Conservation (phyloP, 1,140 invertebrate species). For the Brachionus rotundiformis region DNA sequence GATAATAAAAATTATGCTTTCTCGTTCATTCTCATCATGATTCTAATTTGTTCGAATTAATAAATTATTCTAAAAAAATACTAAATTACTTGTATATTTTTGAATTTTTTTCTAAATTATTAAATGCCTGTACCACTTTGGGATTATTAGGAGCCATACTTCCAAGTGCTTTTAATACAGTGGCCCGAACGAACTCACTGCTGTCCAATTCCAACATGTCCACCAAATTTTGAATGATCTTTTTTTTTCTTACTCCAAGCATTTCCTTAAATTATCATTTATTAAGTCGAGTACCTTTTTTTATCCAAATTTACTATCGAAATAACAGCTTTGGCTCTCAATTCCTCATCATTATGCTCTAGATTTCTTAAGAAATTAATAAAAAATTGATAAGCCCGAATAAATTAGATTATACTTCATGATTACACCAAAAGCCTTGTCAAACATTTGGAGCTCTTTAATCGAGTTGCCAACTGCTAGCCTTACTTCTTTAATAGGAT, state of each 20-base stretch:
- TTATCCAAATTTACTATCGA: slow-evolving; percentile 57
- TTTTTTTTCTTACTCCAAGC: slow-evolving; percentile 61
- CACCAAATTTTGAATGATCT: slow-evolving; percentile 57
- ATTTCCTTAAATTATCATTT: slow-evolving; percentile 61
- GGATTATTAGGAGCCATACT: slow-evolving; percentile 22
- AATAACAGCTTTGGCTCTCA: slow-evolving; percentile 60
- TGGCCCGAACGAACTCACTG: slow-evolving; percentile 61
- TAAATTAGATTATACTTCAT: slow-evolving; percentile 57
- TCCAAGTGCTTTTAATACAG: slow-evolving; percentile 55
- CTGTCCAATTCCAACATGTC: slow-evolving; percentile 63
- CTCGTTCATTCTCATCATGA: slow-evolving; percentile 25
- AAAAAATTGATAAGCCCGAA: not conserved
- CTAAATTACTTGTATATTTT: slow-evolving; percentile 41
- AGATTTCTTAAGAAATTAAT: slow-evolving; percentile 55
- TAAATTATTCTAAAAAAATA: not conserved
- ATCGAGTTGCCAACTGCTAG: slow-evolving; percentile 58
- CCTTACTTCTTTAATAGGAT: slow-evolving; percentile 60
- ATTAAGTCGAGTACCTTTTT: too few species aligned
- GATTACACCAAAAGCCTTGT: slow-evolving; percentile 58
- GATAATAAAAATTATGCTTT: too few species aligned
- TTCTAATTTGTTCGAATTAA: not conserved
- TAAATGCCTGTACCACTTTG: slow-evolving; percentile 36
- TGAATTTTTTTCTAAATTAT: slow-evolving; percentile 44
- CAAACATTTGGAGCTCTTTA: slow-evolving; percentile 59
- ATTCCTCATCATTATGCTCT: slow-evolving; percentile 58